A percentile compares a stretch with the other conserved stretches of the same genome.
Evolutionary conservation across 2,797 vertebrate genomes (phyloP).

Genomic region (Lycodopsis pacificus): DNA sequence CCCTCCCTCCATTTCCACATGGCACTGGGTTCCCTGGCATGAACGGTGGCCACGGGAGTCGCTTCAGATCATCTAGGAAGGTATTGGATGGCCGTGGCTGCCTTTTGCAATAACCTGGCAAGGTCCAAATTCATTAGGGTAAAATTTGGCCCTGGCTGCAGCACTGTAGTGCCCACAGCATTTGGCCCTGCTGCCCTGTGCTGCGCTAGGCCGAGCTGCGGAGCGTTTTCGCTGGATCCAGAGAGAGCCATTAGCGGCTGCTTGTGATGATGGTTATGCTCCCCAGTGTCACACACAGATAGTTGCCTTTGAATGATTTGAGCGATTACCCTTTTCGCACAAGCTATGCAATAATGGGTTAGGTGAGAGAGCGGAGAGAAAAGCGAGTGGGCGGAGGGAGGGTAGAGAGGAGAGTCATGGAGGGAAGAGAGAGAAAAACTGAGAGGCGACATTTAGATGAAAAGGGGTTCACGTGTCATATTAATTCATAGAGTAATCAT

Average conservation of each 20-base stretch:
- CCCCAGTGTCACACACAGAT: constrained; percentile 82
- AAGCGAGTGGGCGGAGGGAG: constrained; percentile 23
- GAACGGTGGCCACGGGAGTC: constrained; percentile 77
- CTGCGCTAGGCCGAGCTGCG: constrained; percentile 66
- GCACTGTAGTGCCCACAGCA: constrained; percentile 81
- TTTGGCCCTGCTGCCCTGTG: constrained; percentile 79
- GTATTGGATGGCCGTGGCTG: constrained; percentile 81
- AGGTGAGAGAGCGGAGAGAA: constrained; percentile 58
- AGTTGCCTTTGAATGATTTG: constrained; percentile 84
- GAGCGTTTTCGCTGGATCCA: constrained; percentile 79
- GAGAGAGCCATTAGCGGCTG: constrained; percentile 84
- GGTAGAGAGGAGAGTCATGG: constrained; percentile 23
- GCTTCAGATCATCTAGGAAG: constrained; percentile 84
- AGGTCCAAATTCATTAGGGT: constrained; percentile 85
- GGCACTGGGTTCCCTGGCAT: constrained; percentile 79
- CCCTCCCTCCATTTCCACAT: constrained; percentile 74
- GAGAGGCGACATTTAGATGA: constrained; percentile 27
- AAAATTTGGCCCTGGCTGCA: constrained; percentile 81
- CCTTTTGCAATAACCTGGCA: constrained; percentile 84
- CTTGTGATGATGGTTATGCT: constrained; percentile 83
- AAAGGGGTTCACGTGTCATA: constrained; percentile 30
- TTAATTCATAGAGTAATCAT: constrained; percentile 28
- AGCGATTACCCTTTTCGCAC: constrained; percentile 80
- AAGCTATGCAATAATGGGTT: constrained; percentile 73
- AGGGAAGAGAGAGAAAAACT: constrained; percentile 19